A percentile compares a stretch with the other conserved stretches of the same genome.
phyloP scores from a whole-genome alignment of 2,113 vertebrate genomes.

The Coturnix japonica region DNA sequence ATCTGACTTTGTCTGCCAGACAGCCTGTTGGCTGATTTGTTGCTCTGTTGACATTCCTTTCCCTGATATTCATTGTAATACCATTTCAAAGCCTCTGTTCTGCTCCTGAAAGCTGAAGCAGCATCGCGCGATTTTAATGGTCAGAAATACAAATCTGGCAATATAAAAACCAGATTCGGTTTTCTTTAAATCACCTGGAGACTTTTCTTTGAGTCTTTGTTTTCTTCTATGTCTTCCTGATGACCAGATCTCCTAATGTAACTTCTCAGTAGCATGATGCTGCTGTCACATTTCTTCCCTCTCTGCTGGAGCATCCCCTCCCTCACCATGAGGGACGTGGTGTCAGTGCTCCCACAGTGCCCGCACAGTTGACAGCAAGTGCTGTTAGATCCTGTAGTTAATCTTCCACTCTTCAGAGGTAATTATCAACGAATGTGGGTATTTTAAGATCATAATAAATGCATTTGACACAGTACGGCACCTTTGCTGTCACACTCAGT shows the following conservation, averaged over 20 bases:
- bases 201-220: not conserved
- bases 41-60: not conserved
- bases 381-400: not conserved
- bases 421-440: slow-evolving; percentile 1
- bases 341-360: not conserved
- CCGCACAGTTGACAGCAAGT: not conserved
- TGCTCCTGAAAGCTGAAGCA: not conserved
- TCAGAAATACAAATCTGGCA: not conserved
- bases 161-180: not conserved
- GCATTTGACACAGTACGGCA: not conserved
- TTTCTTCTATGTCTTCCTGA: not conserved
- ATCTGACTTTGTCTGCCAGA: not conserved
- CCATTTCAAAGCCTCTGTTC: not conserved
- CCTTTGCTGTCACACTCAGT: slow-evolving; percentile 23
- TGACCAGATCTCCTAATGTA: not conserved
- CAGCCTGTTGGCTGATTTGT: not conserved
- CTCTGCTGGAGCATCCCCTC: not conserved
- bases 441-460: not conserved
- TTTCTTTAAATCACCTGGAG: not conserved
- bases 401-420: not conserved
- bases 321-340: not conserved
- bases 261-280: not conserved
- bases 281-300: not conserved
- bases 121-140: not conserved
- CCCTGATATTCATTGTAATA: not conserved